phyloP scores from a whole-genome alignment of 2,113 vertebrate species.

The Cebus imitator region DNA sequence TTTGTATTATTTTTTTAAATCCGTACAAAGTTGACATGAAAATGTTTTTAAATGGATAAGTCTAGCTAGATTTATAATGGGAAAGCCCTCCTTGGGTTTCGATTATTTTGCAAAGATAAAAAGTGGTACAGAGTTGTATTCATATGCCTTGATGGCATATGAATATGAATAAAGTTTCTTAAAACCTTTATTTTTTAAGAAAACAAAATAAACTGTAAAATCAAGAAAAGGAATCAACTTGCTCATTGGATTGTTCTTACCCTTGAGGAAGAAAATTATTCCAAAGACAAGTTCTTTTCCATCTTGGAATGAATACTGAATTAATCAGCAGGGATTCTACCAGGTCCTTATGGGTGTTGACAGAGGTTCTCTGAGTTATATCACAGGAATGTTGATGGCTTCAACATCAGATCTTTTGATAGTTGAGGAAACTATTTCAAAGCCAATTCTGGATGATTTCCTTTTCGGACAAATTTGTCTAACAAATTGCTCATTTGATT shows the following conservation, averaged over 20 bases:
- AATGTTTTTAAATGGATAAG: not conserved
- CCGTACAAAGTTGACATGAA: not conserved
- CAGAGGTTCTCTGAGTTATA: not conserved
- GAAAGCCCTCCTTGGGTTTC: conserved; percentile 14
- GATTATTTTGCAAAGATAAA: conserved; percentile 13
- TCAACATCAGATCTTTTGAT: not conserved
- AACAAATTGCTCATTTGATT: not conserved
- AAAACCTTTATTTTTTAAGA: conserved; percentile 44
- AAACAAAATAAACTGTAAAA: conserved; percentile 45
- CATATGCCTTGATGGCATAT: not conserved
- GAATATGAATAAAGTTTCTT: not conserved
- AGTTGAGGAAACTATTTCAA: not conserved
- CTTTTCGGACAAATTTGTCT: not conserved
- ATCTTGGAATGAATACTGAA: not conserved
- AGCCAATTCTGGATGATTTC: not conserved
- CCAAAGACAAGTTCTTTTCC: not conserved
- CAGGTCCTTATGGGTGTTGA: not conserved
- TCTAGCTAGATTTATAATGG: conserved; percentile 18
- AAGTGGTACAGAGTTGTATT: not conserved
- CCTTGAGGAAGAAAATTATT: conserved; percentile 17
- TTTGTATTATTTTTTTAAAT: not conserved
- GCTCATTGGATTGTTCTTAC: not conserved
- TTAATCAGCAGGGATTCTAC: not conserved
- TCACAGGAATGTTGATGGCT: not conserved
- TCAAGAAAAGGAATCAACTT: not conserved